Evolutionary conservation across 2,113 vertebrate species (phyloP).

Genomic region (Mellivora capensis): DNA sequence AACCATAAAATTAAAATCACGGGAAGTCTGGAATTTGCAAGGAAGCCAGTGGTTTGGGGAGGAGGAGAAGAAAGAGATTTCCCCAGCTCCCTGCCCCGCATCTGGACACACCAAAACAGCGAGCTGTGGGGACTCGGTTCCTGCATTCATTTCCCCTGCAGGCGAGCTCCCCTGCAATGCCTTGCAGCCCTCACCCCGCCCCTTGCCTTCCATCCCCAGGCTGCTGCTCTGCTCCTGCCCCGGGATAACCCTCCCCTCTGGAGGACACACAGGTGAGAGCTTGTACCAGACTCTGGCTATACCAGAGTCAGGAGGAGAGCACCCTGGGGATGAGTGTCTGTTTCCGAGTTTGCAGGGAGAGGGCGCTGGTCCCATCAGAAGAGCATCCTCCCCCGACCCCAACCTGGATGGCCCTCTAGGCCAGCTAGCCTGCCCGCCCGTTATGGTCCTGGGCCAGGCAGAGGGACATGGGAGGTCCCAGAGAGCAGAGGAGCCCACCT

Average conservation of each 20-base stretch:
- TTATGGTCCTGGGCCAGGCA: neutral
- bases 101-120: accelerated
- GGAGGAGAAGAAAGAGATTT: neutral
- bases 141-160: neutral
- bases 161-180: neutral
- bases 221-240: neutral
- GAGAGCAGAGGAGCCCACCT: neutral
- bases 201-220: neutral
- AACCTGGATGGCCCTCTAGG: neutral
- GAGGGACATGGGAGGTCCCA: accelerated
- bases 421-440: accelerated
- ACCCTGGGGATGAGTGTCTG: accelerated
- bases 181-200: accelerated
- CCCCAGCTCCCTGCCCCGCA: neutral
- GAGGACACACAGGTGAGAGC: neutral
- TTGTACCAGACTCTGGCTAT: no score
- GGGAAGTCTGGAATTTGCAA: slow-evolving; percentile 11
- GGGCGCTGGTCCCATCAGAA: accelerated
- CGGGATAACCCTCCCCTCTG: neutral
- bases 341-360: neutral
- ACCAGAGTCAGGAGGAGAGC: neutral
- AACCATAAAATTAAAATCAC: slow-evolving; percentile 47
- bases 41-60: neutral
- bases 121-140: neutral
- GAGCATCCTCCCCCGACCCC: neutral